Evolutionary conservation across 2,797 vertebrate species (phyloP), one percentile per base, ranked within the genome.

Genomic region (Sphaeramia orbicularis): DNA sequence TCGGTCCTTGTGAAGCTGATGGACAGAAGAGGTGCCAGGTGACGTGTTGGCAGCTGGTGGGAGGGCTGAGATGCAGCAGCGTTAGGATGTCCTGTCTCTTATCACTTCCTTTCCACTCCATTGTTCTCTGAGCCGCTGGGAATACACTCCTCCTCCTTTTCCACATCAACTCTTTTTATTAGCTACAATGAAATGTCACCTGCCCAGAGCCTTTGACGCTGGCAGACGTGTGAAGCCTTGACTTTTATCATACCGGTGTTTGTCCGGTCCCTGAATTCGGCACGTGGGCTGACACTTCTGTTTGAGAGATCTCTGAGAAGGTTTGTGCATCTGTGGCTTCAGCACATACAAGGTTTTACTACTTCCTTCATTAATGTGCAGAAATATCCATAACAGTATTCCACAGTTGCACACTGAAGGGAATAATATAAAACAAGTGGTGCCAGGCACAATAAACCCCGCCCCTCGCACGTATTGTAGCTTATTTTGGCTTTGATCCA

Each of bases 71-170:
- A 82, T 32, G 59, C 44, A 8, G 66, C 49, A 14, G 44, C 11
- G 65, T 32, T 60, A 89, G 91, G 89, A 91, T 82, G 74, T 91
- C 91, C 90, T 83, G 86, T 66, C 67, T 84, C 77, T 84, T 76
- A 78, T 87, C 78, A 81, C 79, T 87, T 88, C 85, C 89, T 38
- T 41, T 59, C 10, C 6, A 27, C 65, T 53, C 81, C 76, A 91
- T 91, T 91, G 91, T 91, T 86, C 75, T 69, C 44, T 0, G 13
- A 55, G 32, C 37, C n/a, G 4, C 42, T 4, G 48, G 65, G 65
- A 67, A 53, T 32, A 27, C 50, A 62, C 51, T 74, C 61, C 72
- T 83, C 37, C 63, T 83, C 37, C 63, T 70, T 43, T 74, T 81
- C 79, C 68, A 71, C 76, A 59, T 84, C 38, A 44, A 10, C 48